Conservation (phyloP, 2,797 vertebrate genomes). For the Sarcoramphus papa region DNA sequence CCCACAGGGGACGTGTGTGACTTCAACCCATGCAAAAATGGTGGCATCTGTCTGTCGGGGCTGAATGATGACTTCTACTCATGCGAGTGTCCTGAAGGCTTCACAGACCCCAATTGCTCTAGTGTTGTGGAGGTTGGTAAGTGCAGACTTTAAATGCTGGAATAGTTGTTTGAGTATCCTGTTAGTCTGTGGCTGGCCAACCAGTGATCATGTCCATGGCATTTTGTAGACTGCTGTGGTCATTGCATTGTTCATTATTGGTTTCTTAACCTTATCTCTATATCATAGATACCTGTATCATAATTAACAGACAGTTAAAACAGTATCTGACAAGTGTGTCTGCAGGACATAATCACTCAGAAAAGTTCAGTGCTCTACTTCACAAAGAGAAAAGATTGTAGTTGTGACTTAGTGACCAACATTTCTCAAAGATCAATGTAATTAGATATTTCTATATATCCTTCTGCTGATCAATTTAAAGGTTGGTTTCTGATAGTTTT, state of each 20-base stretch:
- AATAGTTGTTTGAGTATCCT: neutral
- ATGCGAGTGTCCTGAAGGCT: slow-evolving; percentile 78
- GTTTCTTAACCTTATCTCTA: neutral
- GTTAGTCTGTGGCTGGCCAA: neutral
- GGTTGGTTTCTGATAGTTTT: neutral
- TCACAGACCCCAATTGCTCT: slow-evolving; percentile 78
- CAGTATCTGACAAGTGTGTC: neutral
- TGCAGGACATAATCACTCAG: neutral
- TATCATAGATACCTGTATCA: neutral
- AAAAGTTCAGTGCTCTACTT: neutral
- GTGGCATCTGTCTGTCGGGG: slow-evolving; percentile 71
- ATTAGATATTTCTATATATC: neutral
- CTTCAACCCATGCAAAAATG: slow-evolving; percentile 76
- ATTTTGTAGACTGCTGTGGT: neutral
- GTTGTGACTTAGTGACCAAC: too few relatives aligned
- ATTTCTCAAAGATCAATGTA: neutral
- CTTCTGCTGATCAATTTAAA: neutral
- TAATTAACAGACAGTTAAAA: neutral
- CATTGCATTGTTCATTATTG: neutral
- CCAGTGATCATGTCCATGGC: fast-evolving
- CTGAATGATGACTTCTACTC: slow-evolving; percentile 73
- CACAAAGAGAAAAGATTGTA: neutral
- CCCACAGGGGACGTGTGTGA: slow-evolving; percentile 70
- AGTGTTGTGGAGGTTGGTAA: slow-evolving; percentile 84
- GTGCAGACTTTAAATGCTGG: slow-evolving; percentile 64